Evolutionary conservation across 1,140 invertebrate species (phyloP), one percentile per base, ranked within the genome.

Genomic region (Patella vulgata): DNA sequence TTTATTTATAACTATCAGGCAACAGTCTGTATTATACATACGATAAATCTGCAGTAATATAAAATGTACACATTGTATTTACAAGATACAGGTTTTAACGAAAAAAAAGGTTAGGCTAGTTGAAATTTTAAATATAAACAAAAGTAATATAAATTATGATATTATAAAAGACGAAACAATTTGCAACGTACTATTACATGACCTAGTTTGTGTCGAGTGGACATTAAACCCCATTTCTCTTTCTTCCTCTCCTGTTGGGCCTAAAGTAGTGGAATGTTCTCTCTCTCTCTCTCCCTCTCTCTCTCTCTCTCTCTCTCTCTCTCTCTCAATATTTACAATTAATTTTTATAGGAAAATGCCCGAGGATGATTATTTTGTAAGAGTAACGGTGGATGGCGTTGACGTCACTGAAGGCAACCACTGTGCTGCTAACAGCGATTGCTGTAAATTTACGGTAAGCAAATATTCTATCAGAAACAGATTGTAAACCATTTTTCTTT

Each of bases 371-470:
- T 76, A 76, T 46, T 56, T 66, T 25, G 55, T 76, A 0, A 43
- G 67, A 36, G 59, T 76, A 4, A 56, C 55, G 12, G 71, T 76
- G 5, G 68, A 76, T 46, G 74, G 74, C 2, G 55, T 60, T 5
- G 57, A 59, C 14, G 64, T 76, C 23, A 64, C 68, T 9, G 33
- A 61, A 2, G 12, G 12, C 5, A 53, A 63, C 19, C 63, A 70
- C 27, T 76, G 74, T 46, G 30, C 52, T 1, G 12, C 28, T 12
- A 36, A 36, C 6, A 25, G 25, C 11, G 47, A 28, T 19, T 28
- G 55, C 28, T 69, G 70, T 62, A 46, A 42, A 39, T 69, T 70
- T 56, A 54, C 27, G 46, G 66, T 66, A 61, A 53, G 56, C 59
- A 47, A 17, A 12, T 21, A 5, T 21, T 9, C n/a, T n/a, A n/a